phyloP scores from a whole-genome alignment of 2,113 vertebrate species.

The Vicugna pacos region DNA sequence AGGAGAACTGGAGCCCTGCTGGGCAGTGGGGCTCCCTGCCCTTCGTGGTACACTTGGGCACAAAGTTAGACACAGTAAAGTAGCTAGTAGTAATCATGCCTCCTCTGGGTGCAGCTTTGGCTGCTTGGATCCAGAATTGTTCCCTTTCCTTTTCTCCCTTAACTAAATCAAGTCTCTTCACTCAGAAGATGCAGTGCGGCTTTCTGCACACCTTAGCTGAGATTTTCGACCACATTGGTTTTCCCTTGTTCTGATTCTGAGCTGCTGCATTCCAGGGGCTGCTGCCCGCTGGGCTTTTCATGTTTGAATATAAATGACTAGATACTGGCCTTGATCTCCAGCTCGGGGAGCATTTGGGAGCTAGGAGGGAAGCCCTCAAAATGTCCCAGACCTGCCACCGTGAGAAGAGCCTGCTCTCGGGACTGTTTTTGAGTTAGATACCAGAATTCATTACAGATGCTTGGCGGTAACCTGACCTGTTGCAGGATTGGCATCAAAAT shows the following conservation, averaged over 20 bases:
- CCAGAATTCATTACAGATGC: neutral
- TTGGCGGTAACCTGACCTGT: neutral
- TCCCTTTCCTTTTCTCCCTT: neutral
- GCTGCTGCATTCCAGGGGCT: neutral
- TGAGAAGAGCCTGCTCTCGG: neutral
- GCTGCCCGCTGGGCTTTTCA: neutral
- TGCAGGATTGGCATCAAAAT: neutral
- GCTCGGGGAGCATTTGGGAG: neutral
- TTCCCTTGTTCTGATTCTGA: neutral
- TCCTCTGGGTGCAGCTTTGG: neutral
- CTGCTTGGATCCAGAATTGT: neutral
- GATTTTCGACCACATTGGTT: neutral
- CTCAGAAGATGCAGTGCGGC: neutral
- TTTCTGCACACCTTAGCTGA: neutral
- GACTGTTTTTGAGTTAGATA: neutral
- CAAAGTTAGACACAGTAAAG: neutral
- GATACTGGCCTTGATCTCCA: neutral
- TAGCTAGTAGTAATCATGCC: neutral
- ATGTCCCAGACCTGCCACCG: neutral
- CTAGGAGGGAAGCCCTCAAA: neutral
- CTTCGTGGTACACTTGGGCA: neutral
- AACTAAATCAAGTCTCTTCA: neutral
- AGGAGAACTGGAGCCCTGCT: neutral
- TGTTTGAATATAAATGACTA: slow-evolving; percentile 17
- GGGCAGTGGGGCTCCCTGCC: neutral